A percentile compares a stretch with the other conserved stretches of the same genome.
Evolutionary conservation across 2,888 invertebrate species (phyloP).

Genomic region (Tenodera sinensis): DNA sequence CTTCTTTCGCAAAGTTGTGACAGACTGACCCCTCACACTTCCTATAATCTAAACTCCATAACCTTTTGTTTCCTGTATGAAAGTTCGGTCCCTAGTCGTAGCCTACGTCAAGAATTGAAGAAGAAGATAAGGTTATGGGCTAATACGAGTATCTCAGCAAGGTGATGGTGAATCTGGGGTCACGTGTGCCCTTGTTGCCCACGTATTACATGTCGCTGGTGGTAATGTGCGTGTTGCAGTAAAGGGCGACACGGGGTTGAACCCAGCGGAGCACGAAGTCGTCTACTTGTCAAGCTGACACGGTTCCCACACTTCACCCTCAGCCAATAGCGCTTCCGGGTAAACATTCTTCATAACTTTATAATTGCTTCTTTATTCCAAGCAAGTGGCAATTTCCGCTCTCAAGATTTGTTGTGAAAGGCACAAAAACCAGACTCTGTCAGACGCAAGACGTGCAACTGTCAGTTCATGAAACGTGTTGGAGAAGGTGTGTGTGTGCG

Average conservation of each 20-base stretch:
- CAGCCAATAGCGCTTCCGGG: not conserved
- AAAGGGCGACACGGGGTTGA: not conserved
- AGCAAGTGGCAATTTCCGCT: not conserved
- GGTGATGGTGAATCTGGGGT: too few relatives aligned
- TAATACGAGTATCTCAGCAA: too few relatives aligned
- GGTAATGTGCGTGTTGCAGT: not conserved
- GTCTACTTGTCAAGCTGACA: not conserved
- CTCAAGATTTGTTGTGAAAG: not conserved
- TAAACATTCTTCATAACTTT: not conserved
- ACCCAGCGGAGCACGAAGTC: not conserved
- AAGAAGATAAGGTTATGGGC: too few relatives aligned
- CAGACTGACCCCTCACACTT: too few relatives aligned
- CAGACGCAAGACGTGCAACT: not conserved
- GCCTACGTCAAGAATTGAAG: too few relatives aligned
- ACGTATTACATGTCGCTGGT: not conserved
- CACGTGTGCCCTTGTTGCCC: not conserved
- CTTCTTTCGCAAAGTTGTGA: too few relatives aligned
- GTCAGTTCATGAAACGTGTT: not conserved
- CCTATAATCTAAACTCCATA: too few relatives aligned
- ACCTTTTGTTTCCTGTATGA: too few relatives aligned
- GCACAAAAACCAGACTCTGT: not conserved
- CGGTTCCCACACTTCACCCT: not conserved
- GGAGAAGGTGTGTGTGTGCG: not conserved
- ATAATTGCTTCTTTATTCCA: not conserved
- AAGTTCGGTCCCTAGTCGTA: too few relatives aligned